Percentiles rank a stretch among this genome's conserved stretches.
phyloP scores from a whole-genome alignment of 1,140 invertebrate genomes.

The Apis dorsata region DNA sequence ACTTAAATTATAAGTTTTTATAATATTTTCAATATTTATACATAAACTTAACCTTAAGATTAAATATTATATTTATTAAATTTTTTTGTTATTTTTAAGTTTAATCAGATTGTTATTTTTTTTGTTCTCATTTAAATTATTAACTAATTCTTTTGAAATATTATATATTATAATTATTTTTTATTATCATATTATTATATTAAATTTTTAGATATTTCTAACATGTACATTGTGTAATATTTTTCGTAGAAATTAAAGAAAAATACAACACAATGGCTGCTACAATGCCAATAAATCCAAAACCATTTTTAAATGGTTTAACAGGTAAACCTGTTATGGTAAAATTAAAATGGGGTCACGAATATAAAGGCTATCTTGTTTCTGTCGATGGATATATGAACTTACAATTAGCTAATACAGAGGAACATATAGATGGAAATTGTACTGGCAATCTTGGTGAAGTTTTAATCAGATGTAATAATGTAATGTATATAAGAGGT shows the following conservation, averaged over 20 bases:
- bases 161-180: background rate
- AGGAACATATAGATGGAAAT: slow-evolving; percentile 96
- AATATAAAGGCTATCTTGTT: slow-evolving; percentile 98
- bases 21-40: background rate
- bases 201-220: background rate
- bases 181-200: background rate
- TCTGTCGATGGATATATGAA: slow-evolving; percentile 99
- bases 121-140: background rate
- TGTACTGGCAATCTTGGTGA: slow-evolving; percentile 97
- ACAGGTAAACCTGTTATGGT: slow-evolving; percentile 98
- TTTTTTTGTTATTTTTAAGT: background rate
- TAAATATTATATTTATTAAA: background rate
- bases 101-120: background rate
- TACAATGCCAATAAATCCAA: slow-evolving; percentile 98
- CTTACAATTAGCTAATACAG: slow-evolving; percentile 98
- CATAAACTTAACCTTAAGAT: slow-evolving; percentile 4
- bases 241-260: slow-evolving; percentile 20
- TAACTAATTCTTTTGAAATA: background rate
- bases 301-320: slow-evolving; percentile 98
- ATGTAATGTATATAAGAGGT: slow-evolving; percentile 97
- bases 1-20: background rate
- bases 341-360: slow-evolving; percentile 99
- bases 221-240: background rate
- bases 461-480: slow-evolving; percentile 98
- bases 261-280: slow-evolving; percentile 82